phyloP scores from a whole-genome alignment of 53 echinoderm and acorn worm genomes.

The Arbacia lixula region DNA sequence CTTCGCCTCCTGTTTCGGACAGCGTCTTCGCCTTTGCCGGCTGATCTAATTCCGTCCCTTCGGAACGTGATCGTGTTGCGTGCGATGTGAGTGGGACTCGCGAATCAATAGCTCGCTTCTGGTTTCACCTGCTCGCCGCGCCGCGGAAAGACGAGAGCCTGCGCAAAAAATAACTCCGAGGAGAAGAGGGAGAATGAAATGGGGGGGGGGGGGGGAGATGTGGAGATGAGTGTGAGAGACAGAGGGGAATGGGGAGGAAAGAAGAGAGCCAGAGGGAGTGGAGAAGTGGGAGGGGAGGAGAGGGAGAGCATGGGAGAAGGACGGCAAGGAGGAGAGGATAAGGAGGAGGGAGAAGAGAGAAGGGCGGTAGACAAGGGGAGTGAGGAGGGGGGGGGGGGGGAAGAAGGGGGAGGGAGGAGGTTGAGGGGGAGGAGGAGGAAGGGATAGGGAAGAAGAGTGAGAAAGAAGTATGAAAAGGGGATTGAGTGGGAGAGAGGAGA shows the following conservation, averaged over 20 bases:
- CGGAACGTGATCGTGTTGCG: conserved; percentile 40
- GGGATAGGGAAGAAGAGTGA: not conserved
- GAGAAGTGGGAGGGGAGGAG: not conserved
- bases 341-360: not conserved
- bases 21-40: not conserved
- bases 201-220: not conserved
- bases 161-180: not conserved
- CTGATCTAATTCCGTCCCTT: conserved; percentile 30
- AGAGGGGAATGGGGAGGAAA: not conserved
- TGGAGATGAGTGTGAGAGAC: too few relatives aligned
- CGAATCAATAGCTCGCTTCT: conserved; percentile 34
- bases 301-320: not conserved
- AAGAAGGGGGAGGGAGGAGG: not conserved
- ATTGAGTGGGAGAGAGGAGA: not conserved
- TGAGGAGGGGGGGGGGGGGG: not conserved
- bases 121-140: conserved; percentile 25
- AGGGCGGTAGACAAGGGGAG: not conserved
- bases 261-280: too few relatives aligned
- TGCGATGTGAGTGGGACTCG: conserved; percentile 36
- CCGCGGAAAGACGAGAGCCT: not conserved
- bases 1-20: conserved; percentile 8
- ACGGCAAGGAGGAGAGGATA: not conserved
- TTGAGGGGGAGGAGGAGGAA: not conserved
- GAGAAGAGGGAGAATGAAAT: not conserved
- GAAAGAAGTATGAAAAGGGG: not conserved